Percentiles rank a stretch among this genome's conserved stretches.
These are phyloP conservation scores for Drosophila sechellia DNA, from an alignment of 1,140 invertebrate genomes.

Conservation along the genomic window DNA sequence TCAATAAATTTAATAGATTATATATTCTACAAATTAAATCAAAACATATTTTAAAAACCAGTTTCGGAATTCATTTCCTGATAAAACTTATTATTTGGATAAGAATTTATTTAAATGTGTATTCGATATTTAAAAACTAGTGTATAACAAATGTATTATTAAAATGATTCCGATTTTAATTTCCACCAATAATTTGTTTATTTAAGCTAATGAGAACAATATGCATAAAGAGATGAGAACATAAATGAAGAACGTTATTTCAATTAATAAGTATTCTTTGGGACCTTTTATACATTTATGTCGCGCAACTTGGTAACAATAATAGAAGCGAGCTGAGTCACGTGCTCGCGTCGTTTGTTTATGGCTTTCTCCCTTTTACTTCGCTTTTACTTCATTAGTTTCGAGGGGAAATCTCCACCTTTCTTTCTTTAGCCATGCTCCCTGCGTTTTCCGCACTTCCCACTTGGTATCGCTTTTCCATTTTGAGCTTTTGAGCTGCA, in stretches of 20 bases:
- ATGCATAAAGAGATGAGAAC: not conserved
- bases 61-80: too few species aligned
- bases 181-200: too few species aligned
- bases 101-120: too few species aligned
- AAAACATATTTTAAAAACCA: too few species aligned
- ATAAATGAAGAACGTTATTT: not conserved
- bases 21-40: too few species aligned
- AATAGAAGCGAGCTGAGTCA: constrained; percentile 21
- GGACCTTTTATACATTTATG: not conserved
- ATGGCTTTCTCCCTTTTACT: constrained; percentile 54
- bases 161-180: too few species aligned
- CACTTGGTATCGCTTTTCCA: not conserved
- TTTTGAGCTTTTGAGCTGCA: constrained; percentile 46
- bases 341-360: constrained; percentile 68
- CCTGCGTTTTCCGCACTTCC: not conserved
- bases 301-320: not conserved
- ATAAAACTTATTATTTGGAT: too few species aligned
- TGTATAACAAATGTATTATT: too few species aligned
- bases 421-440: not conserved
- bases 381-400: constrained; percentile 52
- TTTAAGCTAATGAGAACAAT: too few species aligned
- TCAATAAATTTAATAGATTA: too few species aligned
- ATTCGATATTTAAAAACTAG: too few species aligned
- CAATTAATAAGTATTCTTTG: not conserved
- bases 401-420: not conserved